phyloP scores from a whole-genome alignment of 1,140 invertebrate genomes.

The Araneus ventricosus region DNA sequence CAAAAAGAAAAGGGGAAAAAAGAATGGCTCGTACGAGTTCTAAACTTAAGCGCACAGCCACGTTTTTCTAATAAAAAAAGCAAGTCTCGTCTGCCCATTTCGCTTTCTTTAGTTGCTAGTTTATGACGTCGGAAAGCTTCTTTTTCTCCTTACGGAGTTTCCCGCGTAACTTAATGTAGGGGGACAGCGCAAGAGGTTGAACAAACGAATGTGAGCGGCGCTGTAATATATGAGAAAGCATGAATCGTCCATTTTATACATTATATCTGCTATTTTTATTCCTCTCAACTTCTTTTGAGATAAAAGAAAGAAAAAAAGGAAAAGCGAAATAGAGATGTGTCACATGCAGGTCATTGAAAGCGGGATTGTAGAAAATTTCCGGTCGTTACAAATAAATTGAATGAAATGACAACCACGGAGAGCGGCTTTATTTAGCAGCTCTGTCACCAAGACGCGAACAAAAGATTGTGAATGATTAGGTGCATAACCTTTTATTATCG shows the following conservation, averaged over 20 bases:
- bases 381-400: conserved; percentile 46
- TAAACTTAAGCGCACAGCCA: conserved; percentile 13
- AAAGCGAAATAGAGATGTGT: conserved; percentile 23
- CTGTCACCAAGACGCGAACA: conserved; percentile 34
- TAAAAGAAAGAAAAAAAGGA: not conserved
- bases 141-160: not conserved
- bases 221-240: conserved; percentile 45
- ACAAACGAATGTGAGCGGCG: conserved; percentile 36
- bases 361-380: conserved; percentile 45
- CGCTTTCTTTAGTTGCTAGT: not conserved
- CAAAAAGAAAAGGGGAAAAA: not conserved
- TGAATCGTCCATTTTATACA: conserved; percentile 32
- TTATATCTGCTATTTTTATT: not conserved
- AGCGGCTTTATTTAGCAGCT: not conserved
- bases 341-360: conserved; percentile 47
- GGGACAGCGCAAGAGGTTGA: not conserved
- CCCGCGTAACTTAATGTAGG: conserved; percentile 6
- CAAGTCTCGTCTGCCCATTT: conserved; percentile 4
- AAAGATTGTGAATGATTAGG: conserved; percentile 44
- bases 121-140: conserved; percentile 15
- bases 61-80: not conserved
- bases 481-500: conserved; percentile 41
- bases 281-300: not conserved
- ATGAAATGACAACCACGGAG: conserved; percentile 38
- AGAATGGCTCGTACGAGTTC: not conserved